phyloP scores from a whole-genome alignment of 2,797 vertebrate species.

The Fratercula arctica region DNA sequence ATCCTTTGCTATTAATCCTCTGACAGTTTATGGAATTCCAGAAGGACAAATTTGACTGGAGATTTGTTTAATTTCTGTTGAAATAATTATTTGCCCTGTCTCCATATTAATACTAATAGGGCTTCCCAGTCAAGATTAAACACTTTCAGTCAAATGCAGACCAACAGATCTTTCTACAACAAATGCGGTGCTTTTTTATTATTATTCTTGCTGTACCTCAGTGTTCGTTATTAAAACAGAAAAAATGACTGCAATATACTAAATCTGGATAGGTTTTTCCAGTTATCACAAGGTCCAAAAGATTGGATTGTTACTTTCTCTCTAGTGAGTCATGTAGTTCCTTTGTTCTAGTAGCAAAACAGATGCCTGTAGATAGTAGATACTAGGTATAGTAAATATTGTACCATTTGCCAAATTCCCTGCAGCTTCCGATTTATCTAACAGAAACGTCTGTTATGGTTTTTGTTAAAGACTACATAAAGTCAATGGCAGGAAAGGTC shows the following conservation, averaged over 20 bases:
- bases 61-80: constrained; percentile 22
- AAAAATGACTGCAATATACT: constrained; percentile 46
- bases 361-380: constrained; percentile 73
- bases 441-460: constrained; percentile 62
- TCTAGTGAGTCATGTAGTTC: constrained; percentile 70
- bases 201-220: constrained; percentile 67
- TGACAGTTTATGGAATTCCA: neutral
- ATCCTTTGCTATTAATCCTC: neutral
- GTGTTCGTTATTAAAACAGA: constrained; percentile 38
- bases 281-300: constrained; percentile 63
- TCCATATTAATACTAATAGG: neutral
- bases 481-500: constrained; percentile 74
- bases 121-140: constrained; percentile 77
- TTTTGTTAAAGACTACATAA: constrained; percentile 74
- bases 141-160: constrained; percentile 70
- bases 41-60: constrained; percentile 13
- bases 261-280: constrained; percentile 62
- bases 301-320: constrained; percentile 71
- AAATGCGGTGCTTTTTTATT: constrained; percentile 76
- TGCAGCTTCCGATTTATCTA: constrained; percentile 74
- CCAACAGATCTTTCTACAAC: constrained; percentile 67
- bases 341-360: constrained; percentile 72
- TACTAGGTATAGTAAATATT: constrained; percentile 71
- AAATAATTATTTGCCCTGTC: neutral
- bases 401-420: constrained; percentile 74